Base-by-base conservation (phyloP, 1,140 invertebrate genomes). In the Coelopa frigida region DNA sequence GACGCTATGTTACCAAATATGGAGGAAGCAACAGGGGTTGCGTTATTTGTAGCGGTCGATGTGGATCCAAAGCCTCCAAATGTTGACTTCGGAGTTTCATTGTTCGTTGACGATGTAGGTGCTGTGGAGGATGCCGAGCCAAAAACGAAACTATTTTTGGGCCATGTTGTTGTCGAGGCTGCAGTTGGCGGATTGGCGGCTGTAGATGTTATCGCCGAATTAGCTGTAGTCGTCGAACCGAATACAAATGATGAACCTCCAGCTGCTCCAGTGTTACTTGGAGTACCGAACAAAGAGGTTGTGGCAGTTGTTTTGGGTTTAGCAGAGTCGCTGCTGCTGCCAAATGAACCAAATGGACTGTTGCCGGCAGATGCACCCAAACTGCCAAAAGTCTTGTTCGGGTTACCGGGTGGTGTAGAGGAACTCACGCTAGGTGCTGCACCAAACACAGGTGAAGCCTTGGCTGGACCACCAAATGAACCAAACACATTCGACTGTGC, bases 1-100 rank as follows among this genome's bases (percentile, higher is more conserved):
- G 4, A 4, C 31, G 12, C 2, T 17, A 4, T 17, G 5, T 15
- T 31, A 12, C 48, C 48, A 45, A 49, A 49, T 11, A 49, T 21
- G 4, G 29, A 18, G 11, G 8, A 15, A 33, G 41, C 23, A 11
- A 11, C 40, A 38, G 58, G 59, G 6, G 57, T 51, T 14, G 58
- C 48, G n/a, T n/a, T n/a, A n/a, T n/a, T n/a, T n/a, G n/a, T n/a
- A 24, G 44, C 31, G 15, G 49, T 10, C 20, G 44, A 36, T 24
- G 53, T 10, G 1, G 29, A 26, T 43, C 39, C 20, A 26, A 53
- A 53, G 12, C 38, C 11, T 1, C 51, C 51, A 7, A 57, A 51
- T 4, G 42, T 20, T 14, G 50, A 24, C 22, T 42, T 40, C 3
- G 39, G 11, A 12, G 35, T 3, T 35, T 39, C 47, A 44, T 57